These are phyloP conservation scores for Oligia strigilis DNA, from an alignment of 2,888 invertebrate genomes.

Conservation along the genomic window DNA sequence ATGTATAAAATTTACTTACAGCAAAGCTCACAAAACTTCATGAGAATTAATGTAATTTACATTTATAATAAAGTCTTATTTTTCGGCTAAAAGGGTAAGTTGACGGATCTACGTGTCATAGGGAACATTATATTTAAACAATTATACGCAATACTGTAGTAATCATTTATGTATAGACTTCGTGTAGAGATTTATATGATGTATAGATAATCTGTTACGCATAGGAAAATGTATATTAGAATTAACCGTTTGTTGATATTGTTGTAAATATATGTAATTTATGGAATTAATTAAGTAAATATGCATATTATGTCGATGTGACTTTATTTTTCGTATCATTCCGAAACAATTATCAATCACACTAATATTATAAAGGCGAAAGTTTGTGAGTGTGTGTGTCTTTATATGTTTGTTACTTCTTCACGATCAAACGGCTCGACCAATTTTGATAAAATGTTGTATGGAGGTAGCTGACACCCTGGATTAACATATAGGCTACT, in stretches of 20 bases:
- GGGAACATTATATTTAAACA: slow-evolving; percentile 74
- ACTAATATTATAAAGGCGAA: too few species aligned
- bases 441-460: too few species aligned
- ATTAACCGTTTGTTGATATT: slow-evolving; percentile 82
- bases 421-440: too few species aligned
- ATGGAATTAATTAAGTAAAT: slow-evolving; percentile 78
- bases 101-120: slow-evolving; percentile 71
- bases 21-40: slow-evolving; percentile 19
- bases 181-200: slow-evolving; percentile 70
- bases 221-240: slow-evolving; percentile 73
- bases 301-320: slow-evolving; percentile 68
- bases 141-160: slow-evolving; percentile 67
- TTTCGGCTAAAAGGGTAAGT: slow-evolving; percentile 76
- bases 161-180: slow-evolving; percentile 67
- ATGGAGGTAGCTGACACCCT: too few species aligned
- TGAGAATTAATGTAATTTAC: slow-evolving; percentile 34
- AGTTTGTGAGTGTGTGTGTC: too few species aligned
- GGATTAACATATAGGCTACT: too few species aligned
- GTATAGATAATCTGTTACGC: slow-evolving; percentile 78
- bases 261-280: slow-evolving; percentile 84
- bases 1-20: not conserved
- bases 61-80: slow-evolving; percentile 48
- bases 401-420: too few species aligned
- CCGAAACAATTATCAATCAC: not conserved
- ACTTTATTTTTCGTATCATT: slow-evolving; percentile 47